These are phyloP conservation scores for Tinamus major DNA, from an alignment of 2,797 vertebrate genomes.

Conservation along the genomic window DNA sequence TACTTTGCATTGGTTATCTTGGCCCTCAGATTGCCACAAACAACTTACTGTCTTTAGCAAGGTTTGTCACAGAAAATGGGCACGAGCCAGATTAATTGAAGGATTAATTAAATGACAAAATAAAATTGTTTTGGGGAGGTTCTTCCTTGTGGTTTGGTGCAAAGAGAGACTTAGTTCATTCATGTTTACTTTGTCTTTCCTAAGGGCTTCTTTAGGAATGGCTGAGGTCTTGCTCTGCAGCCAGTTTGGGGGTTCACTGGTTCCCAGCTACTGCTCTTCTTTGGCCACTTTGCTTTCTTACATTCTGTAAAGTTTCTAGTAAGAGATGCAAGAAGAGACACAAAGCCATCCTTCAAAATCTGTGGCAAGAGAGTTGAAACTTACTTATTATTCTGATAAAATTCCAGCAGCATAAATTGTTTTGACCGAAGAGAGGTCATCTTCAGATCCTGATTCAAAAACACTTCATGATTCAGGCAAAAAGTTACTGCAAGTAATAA, in stretches of 20 bases:
- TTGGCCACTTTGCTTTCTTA: background rate
- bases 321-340: background rate
- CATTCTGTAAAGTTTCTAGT: background rate
- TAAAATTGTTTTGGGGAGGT: accelerated
- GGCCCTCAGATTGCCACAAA: background rate
- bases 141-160: background rate
- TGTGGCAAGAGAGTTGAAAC: background rate
- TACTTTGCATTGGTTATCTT: background rate
- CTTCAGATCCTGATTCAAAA: background rate
- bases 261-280: background rate
- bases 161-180: background rate
- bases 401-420: background rate
- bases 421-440: background rate
- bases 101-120: background rate
- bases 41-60: background rate
- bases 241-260: accelerated
- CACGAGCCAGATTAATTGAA: background rate
- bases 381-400: background rate
- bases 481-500: background rate
- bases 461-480: background rate
- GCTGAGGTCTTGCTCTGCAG: background rate
- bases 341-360: background rate
- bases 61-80: background rate
- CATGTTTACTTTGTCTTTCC: background rate
- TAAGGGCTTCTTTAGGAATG: background rate